These are phyloP conservation scores for Ailurus styani DNA, from an alignment of 2,113 vertebrate genomes.

Conservation along the genomic window DNA sequence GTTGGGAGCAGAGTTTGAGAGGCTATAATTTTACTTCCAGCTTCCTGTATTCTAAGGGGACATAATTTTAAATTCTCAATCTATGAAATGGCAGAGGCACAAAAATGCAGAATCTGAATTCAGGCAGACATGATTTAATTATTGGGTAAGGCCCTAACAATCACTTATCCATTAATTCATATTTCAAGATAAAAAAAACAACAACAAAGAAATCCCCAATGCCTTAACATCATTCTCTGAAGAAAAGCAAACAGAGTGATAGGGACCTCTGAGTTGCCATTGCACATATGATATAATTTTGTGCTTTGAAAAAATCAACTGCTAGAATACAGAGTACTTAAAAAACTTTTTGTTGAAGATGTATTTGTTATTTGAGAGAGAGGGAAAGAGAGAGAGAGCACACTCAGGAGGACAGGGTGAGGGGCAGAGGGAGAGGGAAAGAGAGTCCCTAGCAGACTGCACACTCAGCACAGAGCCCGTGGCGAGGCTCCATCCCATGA, in stretches of 20 bases:
- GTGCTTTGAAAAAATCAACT: not conserved
- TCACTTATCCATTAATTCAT: not conserved
- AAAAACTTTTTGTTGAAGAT: not conserved
- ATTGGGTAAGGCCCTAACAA: not conserved
- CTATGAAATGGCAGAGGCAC: not conserved
- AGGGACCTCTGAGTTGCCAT: not conserved
- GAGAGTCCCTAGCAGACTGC: not conserved
- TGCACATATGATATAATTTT: not conserved
- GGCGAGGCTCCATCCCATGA: not conserved
- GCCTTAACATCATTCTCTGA: not conserved
- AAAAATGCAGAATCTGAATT: not conserved
- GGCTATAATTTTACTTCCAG: not conserved
- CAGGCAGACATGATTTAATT: not conserved
- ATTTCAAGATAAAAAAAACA: not conserved
- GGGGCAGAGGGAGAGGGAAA: not conserved
- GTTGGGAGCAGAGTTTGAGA: not conserved
- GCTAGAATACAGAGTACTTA: not conserved
- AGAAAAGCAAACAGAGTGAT: not conserved
- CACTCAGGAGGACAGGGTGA: not conserved
- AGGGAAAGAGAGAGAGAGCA: too few species aligned
- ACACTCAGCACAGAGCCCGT: not conserved
- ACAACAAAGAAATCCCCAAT: not conserved
- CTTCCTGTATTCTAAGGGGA: not conserved
- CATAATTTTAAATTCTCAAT: not conserved
- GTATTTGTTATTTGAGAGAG: not conserved